Conservation (phyloP, 2,888 invertebrate genomes). For the Lapara coniferarum region DNA sequence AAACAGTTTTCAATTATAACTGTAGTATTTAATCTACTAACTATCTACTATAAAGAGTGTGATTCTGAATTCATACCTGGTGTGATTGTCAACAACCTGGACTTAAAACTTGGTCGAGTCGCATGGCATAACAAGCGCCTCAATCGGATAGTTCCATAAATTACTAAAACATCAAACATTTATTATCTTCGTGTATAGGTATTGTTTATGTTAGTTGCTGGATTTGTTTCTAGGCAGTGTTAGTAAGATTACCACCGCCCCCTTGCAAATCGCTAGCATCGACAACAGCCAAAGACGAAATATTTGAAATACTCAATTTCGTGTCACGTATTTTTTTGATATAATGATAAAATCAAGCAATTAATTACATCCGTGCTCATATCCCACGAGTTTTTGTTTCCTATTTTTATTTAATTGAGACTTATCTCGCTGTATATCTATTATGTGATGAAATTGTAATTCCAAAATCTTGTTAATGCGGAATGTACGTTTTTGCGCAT, state of each 20-base stretch:
- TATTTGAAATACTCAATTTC: constrained; percentile 4
- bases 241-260: no score
- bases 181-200: no score
- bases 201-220: neutral
- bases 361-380: constrained; percentile 26
- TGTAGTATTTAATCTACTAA: no score
- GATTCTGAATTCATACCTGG: no score
- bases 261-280: neutral
- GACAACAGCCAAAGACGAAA: neutral
- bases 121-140: no score
- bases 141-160: no score
- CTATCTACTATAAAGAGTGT: no score
- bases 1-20: no score
- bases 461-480: constrained; percentile 30
- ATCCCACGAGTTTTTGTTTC: constrained; percentile 67
- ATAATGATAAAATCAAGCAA: constrained; percentile 25
- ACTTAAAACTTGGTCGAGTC: no score
- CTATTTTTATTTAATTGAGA: constrained; percentile 54
- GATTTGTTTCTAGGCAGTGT: neutral
- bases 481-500: constrained; percentile 6
- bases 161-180: no score
- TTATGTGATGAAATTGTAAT: constrained; percentile 45
- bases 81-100: no score
- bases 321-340: constrained; percentile 8
- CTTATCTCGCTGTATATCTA: constrained; percentile 53